Evolutionary conservation across 2,113 vertebrate species (phyloP).

Genomic region (Rhinolophus sinicus): DNA sequence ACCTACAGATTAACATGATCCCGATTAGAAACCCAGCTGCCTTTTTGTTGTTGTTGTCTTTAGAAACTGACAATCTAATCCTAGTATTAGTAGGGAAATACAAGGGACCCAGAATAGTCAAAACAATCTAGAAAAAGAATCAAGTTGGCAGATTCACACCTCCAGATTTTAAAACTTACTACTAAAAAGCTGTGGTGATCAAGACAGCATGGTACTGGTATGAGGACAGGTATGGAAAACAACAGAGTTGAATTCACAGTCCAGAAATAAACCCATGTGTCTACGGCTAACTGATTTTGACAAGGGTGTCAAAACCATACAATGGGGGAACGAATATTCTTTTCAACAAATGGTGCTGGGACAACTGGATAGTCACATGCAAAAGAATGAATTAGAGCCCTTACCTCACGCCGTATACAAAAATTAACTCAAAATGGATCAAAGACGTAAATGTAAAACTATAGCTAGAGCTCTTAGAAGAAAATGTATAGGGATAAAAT

Average conservation of each 20-base stretch:
- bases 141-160: background rate
- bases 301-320: background rate
- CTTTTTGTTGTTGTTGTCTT: background rate
- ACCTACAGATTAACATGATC: background rate
- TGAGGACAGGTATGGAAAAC: rapidly evolving
- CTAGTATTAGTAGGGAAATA: background rate
- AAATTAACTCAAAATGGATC: background rate
- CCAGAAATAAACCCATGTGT: background rate
- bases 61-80: background rate
- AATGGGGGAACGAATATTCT: background rate
- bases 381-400: background rate
- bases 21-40: background rate
- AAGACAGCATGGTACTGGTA: no score
- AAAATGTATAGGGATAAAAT: background rate
- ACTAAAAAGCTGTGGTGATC: background rate
- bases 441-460: background rate
- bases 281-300: background rate
- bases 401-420: background rate
- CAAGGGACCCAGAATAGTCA: background rate
- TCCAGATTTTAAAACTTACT: background rate
- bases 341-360: background rate
- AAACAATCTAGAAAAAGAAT: background rate
- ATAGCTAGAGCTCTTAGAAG: background rate
- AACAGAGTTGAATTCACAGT: background rate
- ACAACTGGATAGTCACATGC: background rate